phyloP scores from a whole-genome alignment of 2,888 invertebrate species.

The Halictus quadricinctus region DNA sequence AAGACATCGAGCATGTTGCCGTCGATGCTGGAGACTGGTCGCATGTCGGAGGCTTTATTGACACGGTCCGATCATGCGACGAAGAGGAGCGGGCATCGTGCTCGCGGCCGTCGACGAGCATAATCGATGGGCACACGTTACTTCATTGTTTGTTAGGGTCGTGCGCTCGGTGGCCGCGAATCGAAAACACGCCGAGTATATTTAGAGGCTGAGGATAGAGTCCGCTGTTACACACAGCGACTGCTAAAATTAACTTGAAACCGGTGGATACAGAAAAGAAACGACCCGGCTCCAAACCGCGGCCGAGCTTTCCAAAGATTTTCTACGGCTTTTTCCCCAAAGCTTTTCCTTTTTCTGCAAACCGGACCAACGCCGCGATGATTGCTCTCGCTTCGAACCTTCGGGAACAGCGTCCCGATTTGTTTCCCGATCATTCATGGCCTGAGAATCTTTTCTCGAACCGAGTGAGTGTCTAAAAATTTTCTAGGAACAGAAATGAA shows the following conservation, averaged over 20 bases:
- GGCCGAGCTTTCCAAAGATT: not conserved
- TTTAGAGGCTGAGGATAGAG: conserved; percentile 24
- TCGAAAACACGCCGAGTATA: conserved; percentile 31
- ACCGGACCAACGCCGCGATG: not conserved
- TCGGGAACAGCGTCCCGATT: not conserved
- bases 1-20: not conserved
- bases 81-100: conserved; percentile 25
- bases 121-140: conserved; percentile 35
- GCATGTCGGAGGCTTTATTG: not conserved
- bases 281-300: not conserved
- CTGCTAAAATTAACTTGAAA: conserved; percentile 42
- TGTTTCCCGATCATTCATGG: not conserved
- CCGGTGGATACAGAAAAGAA: conserved; percentile 20
- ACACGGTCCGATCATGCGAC: conserved; percentile 42
- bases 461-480: too few species aligned
- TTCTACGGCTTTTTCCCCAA: not conserved
- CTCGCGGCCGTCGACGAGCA: not conserved
- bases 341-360: not conserved
- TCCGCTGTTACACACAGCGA: conserved; percentile 14
- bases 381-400: not conserved
- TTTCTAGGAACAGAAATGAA: too few species aligned
- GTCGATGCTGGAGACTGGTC: not conserved
- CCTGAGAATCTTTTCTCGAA: too few species aligned
- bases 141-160: conserved; percentile 14
- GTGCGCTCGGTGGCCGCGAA: conserved; percentile 21